Evolutionary conservation across 2,888 invertebrate species (phyloP).

Genomic region (Drosophila anceps): DNA sequence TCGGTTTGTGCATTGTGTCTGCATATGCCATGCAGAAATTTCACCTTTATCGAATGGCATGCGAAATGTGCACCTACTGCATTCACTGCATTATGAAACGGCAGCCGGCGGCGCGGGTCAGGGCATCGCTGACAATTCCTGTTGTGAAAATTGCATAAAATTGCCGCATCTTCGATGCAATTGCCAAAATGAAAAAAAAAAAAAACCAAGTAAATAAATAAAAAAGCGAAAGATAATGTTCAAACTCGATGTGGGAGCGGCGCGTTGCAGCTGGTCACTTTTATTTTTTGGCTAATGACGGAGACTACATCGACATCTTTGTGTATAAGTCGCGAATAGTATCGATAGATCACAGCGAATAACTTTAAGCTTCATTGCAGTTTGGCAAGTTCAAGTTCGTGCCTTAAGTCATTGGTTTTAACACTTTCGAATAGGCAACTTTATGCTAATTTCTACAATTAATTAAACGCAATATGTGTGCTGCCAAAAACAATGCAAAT

Average conservation of each 20-base stretch:
- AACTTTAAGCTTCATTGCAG: constrained; percentile 13
- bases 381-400: constrained; percentile 62
- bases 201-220: constrained; percentile 6
- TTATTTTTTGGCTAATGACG: constrained; percentile 40
- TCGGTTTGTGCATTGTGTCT: constrained; percentile 25
- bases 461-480: constrained; percentile 41
- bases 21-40: constrained; percentile 55
- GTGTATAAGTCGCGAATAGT: neutral
- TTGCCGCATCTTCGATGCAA: constrained; percentile 65
- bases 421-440: constrained; percentile 45
- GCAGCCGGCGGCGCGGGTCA: constrained; percentile 50
- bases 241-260: constrained; percentile 65
- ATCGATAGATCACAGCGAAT: constrained; percentile 25
- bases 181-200: constrained; percentile 19
- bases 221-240: constrained; percentile 34
- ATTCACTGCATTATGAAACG: constrained; percentile 66
- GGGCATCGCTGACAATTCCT: constrained; percentile 58
- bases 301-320: neutral
- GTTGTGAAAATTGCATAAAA: constrained; percentile 70
- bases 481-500: constrained; percentile 47
- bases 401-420: constrained; percentile 46
- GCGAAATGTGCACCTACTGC: constrained; percentile 41
- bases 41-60: constrained; percentile 65
- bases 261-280: constrained; percentile 59
- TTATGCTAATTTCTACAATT: constrained; percentile 65